phyloP scores from a whole-genome alignment of 1,140 invertebrate species.

The Musca domestica region DNA sequence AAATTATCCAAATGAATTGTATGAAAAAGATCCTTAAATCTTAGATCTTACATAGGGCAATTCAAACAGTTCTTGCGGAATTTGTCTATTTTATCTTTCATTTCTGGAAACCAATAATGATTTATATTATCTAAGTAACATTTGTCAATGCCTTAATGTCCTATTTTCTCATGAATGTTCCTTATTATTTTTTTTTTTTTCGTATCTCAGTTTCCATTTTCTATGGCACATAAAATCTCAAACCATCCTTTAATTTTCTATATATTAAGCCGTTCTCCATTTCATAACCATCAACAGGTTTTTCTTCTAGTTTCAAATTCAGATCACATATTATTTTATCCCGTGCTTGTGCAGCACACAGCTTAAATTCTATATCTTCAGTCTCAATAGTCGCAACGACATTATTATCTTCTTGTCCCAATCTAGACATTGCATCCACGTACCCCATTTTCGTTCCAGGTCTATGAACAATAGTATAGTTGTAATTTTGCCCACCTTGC shows the following conservation, averaged over 20 bases:
- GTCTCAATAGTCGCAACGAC: too few relatives aligned
- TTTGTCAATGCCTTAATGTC: not conserved
- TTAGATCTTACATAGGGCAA: not conserved
- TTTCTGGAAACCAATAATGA: constrained; percentile 10
- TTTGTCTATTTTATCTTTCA: constrained; percentile 6
- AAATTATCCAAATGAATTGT: too few relatives aligned
- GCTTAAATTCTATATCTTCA: too few relatives aligned
- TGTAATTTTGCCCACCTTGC: constrained; percentile 32
- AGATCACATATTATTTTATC: too few relatives aligned
- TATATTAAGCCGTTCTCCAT: constrained; percentile 6
- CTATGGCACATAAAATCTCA: not conserved
- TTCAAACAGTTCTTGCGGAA: not conserved
- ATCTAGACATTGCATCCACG: too few relatives aligned
- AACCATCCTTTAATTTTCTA: too few relatives aligned
- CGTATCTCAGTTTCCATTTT: too few relatives aligned
- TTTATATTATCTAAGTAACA: not conserved
- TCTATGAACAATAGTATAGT: too few relatives aligned
- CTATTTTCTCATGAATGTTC: not conserved
- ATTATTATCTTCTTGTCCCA: too few relatives aligned
- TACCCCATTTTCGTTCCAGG: too few relatives aligned
- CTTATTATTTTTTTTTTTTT: constrained; percentile 9
- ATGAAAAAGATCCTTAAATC: not conserved
- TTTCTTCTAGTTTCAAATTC: too few relatives aligned
- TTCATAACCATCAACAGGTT: not conserved
- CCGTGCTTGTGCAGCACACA: too few relatives aligned